A percentile compares a stretch with the other conserved stretches of the same genome.
Conservation (phyloP, 2,888 invertebrate genomes). For the Epinotia ramella region DNA sequence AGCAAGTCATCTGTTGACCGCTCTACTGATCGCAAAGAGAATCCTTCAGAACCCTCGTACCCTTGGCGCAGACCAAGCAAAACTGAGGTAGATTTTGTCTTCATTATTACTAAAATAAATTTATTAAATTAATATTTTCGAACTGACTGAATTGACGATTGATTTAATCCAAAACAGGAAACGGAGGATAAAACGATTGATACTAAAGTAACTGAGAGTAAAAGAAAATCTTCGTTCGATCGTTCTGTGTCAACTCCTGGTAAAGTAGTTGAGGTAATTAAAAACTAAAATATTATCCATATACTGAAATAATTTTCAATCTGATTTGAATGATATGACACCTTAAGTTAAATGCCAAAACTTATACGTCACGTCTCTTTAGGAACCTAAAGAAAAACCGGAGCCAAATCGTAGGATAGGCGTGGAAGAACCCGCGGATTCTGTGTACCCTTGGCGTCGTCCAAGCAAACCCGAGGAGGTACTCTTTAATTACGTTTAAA, state of each 20-base stretch:
- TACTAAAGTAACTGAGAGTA: conserved; percentile 17
- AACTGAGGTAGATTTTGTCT: conserved; percentile 54
- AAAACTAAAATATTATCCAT: background rate
- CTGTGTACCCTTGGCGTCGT: conserved; percentile 51
- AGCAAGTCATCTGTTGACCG: conserved; percentile 52
- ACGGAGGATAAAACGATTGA: conserved; percentile 25
- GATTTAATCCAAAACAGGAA: conserved; percentile 28
- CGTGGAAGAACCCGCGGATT: conserved; percentile 38
- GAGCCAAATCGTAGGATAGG: conserved; percentile 40
- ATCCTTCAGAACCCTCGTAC: conserved; percentile 45
- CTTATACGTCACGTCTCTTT: background rate
- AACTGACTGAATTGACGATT: background rate
- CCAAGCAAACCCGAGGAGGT: conserved; percentile 48
- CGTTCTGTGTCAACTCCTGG: conserved; percentile 16
- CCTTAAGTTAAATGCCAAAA: background rate
- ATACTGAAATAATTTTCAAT: background rate
- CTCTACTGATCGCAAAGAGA: conserved; percentile 28
- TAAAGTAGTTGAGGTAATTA: conserved; percentile 33
- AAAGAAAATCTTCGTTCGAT: conserved; percentile 32
- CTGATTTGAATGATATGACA: background rate
- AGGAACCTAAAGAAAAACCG: conserved; percentile 44
- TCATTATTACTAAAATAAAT: background rate
- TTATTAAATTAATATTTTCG: background rate
- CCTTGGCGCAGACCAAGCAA: conserved; percentile 55
- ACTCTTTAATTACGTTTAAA: background rate